phyloP scores from a whole-genome alignment of 35 echinoderm and acorn worm species.

The Ophiothrix spiculata region DNA sequence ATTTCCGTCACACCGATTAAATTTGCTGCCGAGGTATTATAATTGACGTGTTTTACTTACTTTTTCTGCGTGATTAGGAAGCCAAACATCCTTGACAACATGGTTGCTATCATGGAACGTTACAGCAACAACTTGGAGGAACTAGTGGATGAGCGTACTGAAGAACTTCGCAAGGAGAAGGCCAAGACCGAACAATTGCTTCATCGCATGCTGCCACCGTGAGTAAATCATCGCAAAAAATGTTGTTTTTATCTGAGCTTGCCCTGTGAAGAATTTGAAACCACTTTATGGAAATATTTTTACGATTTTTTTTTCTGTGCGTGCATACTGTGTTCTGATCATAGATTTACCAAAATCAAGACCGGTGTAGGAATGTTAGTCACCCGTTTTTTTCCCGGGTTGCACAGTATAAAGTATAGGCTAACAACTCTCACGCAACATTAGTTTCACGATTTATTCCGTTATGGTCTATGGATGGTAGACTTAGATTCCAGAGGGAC shows the following conservation, averaged over 20 bases:
- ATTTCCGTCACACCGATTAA: neutral
- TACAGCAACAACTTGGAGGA: slow-evolving; percentile 99
- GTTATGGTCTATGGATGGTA: too few relatives aligned
- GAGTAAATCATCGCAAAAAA: slow-evolving; percentile 22
- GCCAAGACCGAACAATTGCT: slow-evolving; percentile 82
- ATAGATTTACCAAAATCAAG: neutral
- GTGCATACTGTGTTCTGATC: neutral
- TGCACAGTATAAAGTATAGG: too few relatives aligned
- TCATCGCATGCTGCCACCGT: slow-evolving; percentile 98
- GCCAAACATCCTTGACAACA: slow-evolving; percentile 98
- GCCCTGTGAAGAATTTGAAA: neutral
- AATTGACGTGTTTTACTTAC: neutral
- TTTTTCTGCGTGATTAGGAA: slow-evolving; percentile 64
- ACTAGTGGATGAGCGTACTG: slow-evolving; percentile 86
- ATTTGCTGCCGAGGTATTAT: neutral
- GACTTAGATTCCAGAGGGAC: too few relatives aligned
- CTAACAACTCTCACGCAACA: too few relatives aligned
- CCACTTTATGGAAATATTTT: neutral
- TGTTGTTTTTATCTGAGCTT: neutral
- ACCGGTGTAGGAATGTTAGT: neutral
- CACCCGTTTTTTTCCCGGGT: too few relatives aligned
- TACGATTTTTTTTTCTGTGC: neutral
- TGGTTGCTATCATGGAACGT: slow-evolving; percentile 97
- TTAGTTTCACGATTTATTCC: too few relatives aligned
- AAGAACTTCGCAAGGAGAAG: slow-evolving; percentile 83